A percentile compares a stretch with the other conserved stretches of the same genome.
phyloP scores from a whole-genome alignment of 2,113 vertebrate genomes.

The Apodemus speciosus region DNA sequence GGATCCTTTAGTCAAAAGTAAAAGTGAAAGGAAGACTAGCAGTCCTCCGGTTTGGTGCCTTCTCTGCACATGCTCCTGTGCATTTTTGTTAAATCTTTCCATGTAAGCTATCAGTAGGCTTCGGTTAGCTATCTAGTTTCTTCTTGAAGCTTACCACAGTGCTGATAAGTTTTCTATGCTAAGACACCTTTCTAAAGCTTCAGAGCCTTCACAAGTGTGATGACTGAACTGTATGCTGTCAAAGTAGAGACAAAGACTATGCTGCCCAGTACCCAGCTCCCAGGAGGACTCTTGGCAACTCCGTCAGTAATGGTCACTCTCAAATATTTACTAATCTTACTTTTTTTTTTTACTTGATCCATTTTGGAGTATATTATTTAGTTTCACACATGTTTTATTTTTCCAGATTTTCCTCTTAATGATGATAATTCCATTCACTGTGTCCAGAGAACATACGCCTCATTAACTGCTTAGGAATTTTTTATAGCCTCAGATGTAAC shows the following conservation, averaged over 20 bases:
- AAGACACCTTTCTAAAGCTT: conserved; percentile 93
- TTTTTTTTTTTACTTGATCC: not conserved
- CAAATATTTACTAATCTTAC: not conserved
- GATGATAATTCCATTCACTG: not conserved
- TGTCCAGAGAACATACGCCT: not conserved
- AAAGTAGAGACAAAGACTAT: conserved; percentile 89
- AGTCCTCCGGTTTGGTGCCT: not conserved
- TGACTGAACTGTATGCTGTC: conserved; percentile 88
- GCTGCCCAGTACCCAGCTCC: conserved; percentile 89
- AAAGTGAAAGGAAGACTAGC: not conserved
- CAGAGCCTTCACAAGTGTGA: conserved; percentile 82
- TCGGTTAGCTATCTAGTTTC: conserved; percentile 94
- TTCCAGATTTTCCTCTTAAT: not conserved
- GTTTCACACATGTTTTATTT: not conserved
- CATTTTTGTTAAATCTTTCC: conserved; percentile 55
- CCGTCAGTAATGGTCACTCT: conserved; percentile 88
- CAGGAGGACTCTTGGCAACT: conserved; percentile 91
- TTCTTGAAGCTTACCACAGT: conserved; percentile 92
- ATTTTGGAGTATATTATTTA: not conserved
- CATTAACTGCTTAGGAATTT: not conserved
- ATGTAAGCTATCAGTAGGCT: conserved; percentile 89
- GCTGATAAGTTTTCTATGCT: conserved; percentile 94
- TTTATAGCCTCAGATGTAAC: not conserved
- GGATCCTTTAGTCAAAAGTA: not conserved
- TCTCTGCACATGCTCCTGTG: not conserved